These are phyloP conservation scores for Sciurus niger DNA, from an alignment of 2,113 vertebrate species.

Conservation along the genomic window DNA sequence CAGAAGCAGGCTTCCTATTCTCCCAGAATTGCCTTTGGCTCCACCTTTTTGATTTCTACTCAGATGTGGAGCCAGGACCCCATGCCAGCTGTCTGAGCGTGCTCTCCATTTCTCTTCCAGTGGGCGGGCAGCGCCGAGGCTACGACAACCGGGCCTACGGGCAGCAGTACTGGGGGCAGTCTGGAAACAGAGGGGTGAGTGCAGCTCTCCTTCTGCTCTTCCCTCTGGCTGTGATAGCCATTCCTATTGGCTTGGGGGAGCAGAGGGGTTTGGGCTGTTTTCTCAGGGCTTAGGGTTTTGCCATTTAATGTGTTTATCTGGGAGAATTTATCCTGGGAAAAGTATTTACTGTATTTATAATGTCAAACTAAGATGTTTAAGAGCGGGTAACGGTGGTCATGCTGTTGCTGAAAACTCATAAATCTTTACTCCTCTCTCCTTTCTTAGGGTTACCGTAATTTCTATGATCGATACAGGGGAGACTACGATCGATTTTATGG, in stretches of 20 bases:
- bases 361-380: not conserved
- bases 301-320: slow-evolving; percentile 45
- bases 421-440: not conserved
- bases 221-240: slow-evolving; percentile 69
- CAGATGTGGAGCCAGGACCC: slow-evolving; percentile 75
- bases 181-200: slow-evolving; percentile 86
- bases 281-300: slow-evolving; percentile 78
- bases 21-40: slow-evolving; percentile 71
- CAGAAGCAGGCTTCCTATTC: slow-evolving; percentile 54
- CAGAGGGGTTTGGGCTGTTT: slow-evolving; percentile 81
- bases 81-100: slow-evolving; percentile 71
- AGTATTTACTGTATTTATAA: not conserved
- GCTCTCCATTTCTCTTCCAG: slow-evolving; percentile 82
- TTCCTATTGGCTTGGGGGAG: slow-evolving; percentile 78
- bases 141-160: slow-evolving; percentile 87
- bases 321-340: slow-evolving; percentile 54
- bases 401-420: not conserved
- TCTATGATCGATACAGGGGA: slow-evolving; percentile 87
- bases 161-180: slow-evolving; percentile 88
- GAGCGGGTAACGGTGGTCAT: slow-evolving; percentile 27
- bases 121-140: slow-evolving; percentile 87
- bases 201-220: slow-evolving; percentile 77
- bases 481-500: slow-evolving; percentile 88
- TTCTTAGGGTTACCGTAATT: slow-evolving; percentile 87
- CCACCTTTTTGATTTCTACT: slow-evolving; percentile 72